These are phyloP conservation scores for Chymomyza caudatula DNA, from an alignment of 2,888 invertebrate genomes.

Conservation along the genomic window DNA sequence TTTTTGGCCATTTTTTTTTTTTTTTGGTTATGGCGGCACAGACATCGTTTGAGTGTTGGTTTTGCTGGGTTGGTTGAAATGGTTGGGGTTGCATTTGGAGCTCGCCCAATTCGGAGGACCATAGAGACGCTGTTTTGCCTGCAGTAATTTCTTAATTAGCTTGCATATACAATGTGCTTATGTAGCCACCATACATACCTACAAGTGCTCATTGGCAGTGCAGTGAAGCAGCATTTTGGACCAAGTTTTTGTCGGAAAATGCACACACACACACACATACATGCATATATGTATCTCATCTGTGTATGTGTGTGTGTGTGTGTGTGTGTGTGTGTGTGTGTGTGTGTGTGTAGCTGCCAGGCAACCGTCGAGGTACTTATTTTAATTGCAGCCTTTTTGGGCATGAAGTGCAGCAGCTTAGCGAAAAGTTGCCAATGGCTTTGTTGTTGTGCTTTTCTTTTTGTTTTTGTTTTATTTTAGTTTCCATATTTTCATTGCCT, in stretches of 20 bases:
- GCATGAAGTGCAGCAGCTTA: conserved; percentile 65
- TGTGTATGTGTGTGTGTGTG: too few species aligned
- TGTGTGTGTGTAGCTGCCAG: too few species aligned
- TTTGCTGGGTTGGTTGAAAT: neutral
- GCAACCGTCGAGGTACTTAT: conserved; percentile 55
- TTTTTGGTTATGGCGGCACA: conserved; percentile 52
- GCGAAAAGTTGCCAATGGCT: conserved; percentile 53
- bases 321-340: too few species aligned
- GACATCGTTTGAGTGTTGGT: neutral
- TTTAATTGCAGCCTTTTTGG: conserved; percentile 67
- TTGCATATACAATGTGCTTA: conserved; percentile 66
- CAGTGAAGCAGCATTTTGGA: neutral
- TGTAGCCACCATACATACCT: conserved; percentile 32
- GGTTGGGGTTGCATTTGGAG: neutral
- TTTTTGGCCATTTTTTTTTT: neutral
- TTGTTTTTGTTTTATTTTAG: neutral
- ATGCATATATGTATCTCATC: conserved; percentile 2
- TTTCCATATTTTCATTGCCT: neutral
- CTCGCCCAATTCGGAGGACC: conserved; percentile 27
- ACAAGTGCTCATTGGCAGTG: neutral
- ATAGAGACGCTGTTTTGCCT: conserved; percentile 62
- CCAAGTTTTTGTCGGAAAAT: neutral
- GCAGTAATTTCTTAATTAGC: conserved; percentile 76
- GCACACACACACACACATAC: neutral
- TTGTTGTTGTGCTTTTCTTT: too few species aligned